These are phyloP conservation scores for Didymodactylos carnosus DNA, from an alignment of 2,888 invertebrate genomes.

Conservation along the genomic window DNA sequence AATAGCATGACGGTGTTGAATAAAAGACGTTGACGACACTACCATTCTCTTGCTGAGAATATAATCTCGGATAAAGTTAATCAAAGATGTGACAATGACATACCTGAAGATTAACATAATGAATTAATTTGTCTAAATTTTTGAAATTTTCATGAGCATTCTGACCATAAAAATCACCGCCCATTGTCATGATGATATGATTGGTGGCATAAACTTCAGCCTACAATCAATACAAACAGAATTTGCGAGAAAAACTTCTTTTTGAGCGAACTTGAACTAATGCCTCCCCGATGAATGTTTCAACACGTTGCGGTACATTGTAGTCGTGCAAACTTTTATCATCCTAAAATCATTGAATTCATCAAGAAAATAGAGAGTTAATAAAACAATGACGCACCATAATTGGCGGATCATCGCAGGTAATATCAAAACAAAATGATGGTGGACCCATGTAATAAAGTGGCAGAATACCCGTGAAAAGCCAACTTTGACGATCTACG, in stretches of 20 bases:
- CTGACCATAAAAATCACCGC: constrained; percentile 69
- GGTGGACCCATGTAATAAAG: constrained; percentile 64
- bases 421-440: constrained; percentile 76
- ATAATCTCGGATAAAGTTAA: neutral
- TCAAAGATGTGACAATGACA: neutral
- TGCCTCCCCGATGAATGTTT: constrained; percentile 23
- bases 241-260: neutral
- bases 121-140: constrained; percentile 66
- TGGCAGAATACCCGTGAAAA: constrained; percentile 55
- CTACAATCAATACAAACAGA: constrained; percentile 32
- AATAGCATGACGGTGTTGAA: constrained; percentile 41
- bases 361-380: neutral
- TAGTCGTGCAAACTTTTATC: constrained; percentile 57
- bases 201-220: constrained; percentile 41
- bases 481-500: constrained; percentile 18
- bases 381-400: constrained; percentile 22
- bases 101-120: constrained; percentile 41
- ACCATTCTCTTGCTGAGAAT: constrained; percentile 20
- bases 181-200: constrained; percentile 64
- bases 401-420: constrained; percentile 57
- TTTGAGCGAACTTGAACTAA: constrained; percentile 8
- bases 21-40: constrained; percentile 46
- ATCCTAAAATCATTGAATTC: constrained; percentile 37
- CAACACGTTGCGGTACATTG: constrained; percentile 55
- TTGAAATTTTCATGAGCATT: constrained; percentile 58